Base-by-base conservation (phyloP, 2,797 vertebrate species). In the Gallinago solitaria region DNA sequence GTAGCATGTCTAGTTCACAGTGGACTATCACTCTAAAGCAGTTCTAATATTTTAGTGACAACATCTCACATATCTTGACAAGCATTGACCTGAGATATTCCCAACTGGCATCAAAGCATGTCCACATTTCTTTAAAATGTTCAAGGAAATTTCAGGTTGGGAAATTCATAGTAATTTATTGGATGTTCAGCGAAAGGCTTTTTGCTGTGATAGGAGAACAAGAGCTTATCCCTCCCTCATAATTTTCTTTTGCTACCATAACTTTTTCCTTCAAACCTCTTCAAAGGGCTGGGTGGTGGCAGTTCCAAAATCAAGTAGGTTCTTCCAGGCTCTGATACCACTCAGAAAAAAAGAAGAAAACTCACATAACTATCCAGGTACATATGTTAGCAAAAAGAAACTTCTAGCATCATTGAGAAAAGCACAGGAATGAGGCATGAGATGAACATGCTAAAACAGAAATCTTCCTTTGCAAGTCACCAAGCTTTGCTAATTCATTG, bases 41-140 rank as follows among this genome's bases (percentile, higher is more conserved):
- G 6, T 12, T 69, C 15, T 11, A 65, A 27, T 57, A 56, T 76
- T 94, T 91, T n/a, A 65, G 33, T 30, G 23, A 30, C 16, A 48
- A 13, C 2, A 11, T 33, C 41, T 69, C 81, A 25, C 14, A 8
- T 20, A 33, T 25, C 12, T 48, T 82, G 19, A 35, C 23, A 84
- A 53, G 2, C 19, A 39, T 0, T 81, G 51, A 65, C 13, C 23
- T 53, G 25, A 83, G 16, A 32, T 84, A 77, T 47, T 87, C 6
- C 3, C 15, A 71, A 67, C 11, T 8, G 15, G 7, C 11, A 32
- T 43, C 35, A 64, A 74, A 75, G 5, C 39, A 12, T 0, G 0
- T 14, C 45, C 21, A 19, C 24, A 51, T 30, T 54, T 64, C 23
- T 37, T 45, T n/a, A 35, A 68, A 90, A 82, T 37, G 4, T 28